Evolutionary conservation across 1,140 invertebrate genomes (phyloP).

Genomic region (Capitella teleta): DNA sequence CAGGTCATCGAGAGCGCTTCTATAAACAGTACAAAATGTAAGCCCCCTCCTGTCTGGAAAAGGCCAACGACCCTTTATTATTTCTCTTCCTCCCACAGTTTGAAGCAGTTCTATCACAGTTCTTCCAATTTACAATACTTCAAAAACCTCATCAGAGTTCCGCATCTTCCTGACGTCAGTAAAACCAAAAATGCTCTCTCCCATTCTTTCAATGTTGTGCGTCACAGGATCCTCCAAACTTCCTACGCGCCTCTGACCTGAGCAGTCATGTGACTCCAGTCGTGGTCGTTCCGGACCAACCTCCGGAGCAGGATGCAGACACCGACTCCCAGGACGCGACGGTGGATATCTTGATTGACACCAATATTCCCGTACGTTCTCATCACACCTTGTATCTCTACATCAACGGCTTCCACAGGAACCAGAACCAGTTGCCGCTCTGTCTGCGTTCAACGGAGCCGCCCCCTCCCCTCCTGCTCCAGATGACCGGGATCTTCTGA

Average conservation of each 20-base stretch:
- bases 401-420: no score
- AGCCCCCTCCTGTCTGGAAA: conserved; percentile 2
- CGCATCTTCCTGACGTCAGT: conserved; percentile 73
- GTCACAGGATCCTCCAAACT: conserved; percentile 80
- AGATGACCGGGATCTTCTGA: conserved; percentile 68
- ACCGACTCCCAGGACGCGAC: conserved; percentile 5
- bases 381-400: no score
- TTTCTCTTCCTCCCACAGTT: conserved; percentile 22
- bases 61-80: no score
- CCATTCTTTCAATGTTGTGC: not conserved
- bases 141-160: conserved; percentile 87
- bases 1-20: conserved; percentile 84
- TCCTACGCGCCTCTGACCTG: conserved; percentile 83
- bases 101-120: conserved; percentile 87
- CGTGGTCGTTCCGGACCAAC: conserved; percentile 70
- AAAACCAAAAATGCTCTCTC: not conserved
- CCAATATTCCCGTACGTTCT: no score
- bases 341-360: not conserved
- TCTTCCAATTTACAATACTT: conserved; percentile 94
- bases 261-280: conserved; percentile 86
- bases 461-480: no score
- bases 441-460: no score
- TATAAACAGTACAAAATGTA: conserved; percentile 71
- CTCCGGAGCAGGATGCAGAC: conserved; percentile 29
- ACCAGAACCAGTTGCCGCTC: no score